A percentile compares a stretch with the other conserved stretches of the same genome.
phyloP scores from a whole-genome alignment of 2,888 invertebrate species.

The Lasioglossum pauxillum region DNA sequence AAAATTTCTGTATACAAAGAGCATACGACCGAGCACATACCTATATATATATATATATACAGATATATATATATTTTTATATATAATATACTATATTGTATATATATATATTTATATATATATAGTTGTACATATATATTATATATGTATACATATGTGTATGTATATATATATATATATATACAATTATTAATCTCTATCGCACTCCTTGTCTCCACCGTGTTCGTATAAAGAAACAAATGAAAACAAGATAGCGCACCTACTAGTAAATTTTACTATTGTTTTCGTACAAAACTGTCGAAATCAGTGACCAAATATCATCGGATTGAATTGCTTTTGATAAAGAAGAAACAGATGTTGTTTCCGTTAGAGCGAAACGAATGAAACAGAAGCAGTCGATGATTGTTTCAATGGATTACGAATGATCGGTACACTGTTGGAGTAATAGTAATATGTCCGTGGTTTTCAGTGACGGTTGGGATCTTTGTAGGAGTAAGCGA shows the following conservation, averaged over 20 bases:
- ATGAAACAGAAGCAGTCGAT: not conserved
- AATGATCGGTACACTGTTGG: constrained; percentile 1
- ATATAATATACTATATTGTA: not conserved
- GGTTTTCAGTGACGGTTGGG: constrained; percentile 6
- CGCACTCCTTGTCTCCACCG: constrained; percentile 8
- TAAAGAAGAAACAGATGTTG: not conserved
- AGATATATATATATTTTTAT: not conserved
- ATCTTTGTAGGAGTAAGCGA: not conserved
- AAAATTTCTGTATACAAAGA: constrained; percentile 18
- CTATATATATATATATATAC: not conserved
- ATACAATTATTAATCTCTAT: constrained; percentile 16
- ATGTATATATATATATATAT: not conserved
- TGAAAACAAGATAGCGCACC: constrained; percentile 17
- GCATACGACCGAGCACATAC: constrained; percentile 27
- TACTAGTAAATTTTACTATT: constrained; percentile 6
- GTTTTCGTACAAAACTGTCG: not conserved
- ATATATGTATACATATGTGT: not conserved
- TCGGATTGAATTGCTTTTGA: constrained; percentile 11
- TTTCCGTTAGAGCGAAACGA: not conserved
- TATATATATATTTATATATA: not conserved
- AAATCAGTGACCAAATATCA: not conserved
- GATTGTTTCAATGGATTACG: constrained; percentile 21
- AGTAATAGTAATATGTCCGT: constrained; percentile 6
- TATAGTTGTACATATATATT: not conserved
- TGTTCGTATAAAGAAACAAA: constrained; percentile 6